Evolutionary conservation across 92 coral and sea anemone genomes (phyloP), one percentile per base, ranked within the genome.

Genomic region (Virgularia gustaviana): DNA sequence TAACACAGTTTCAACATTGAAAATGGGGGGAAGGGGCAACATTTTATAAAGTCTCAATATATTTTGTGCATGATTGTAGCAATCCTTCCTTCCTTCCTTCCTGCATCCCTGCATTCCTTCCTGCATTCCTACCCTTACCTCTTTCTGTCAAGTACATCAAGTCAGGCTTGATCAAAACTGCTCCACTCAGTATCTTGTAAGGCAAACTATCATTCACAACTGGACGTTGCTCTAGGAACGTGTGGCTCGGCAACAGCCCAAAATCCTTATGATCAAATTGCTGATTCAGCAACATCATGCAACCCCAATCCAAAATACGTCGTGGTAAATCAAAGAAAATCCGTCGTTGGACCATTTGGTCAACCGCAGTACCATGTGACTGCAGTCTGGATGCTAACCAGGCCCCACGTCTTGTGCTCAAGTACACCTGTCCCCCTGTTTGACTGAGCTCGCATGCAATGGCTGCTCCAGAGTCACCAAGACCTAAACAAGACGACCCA

Each of bases 321-420:
- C 61, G 54, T n/a, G 75, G 75, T 4, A 68, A 28, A 25, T 49
- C 47, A 47, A 68, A 68, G 44, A 68, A 68, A n/a, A 68, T 49
- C 9, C 75, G 59, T 49, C 75, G 44, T 0, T 29, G 61, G 6
- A 68, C 27, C 49, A 49, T 49, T 39, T 68, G 75, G 23, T 68
- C 75, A 34, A 31, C 52, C 30, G 75, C 60, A 12, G 35, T 29
- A 13, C 75, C 75, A 9, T 16, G 33, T 27, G 60, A 27, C 36
- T 68, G 75, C 49, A 68, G 53, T 68, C 75, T 68, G 49, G 75
- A 68, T 0, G 75, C 51, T 20, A 68, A 49, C 75, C 75, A 68
- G 0, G 75, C 16, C 1, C 75, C 75, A 31, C 75, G 61, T 34
- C 75, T 68, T 49, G 75, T 68, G 55, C 75, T 68, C 44, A 68